These are phyloP conservation scores for Leptinotarsa haldemani DNA, from an alignment of 2,888 invertebrate genomes.

Conservation along the genomic window DNA sequence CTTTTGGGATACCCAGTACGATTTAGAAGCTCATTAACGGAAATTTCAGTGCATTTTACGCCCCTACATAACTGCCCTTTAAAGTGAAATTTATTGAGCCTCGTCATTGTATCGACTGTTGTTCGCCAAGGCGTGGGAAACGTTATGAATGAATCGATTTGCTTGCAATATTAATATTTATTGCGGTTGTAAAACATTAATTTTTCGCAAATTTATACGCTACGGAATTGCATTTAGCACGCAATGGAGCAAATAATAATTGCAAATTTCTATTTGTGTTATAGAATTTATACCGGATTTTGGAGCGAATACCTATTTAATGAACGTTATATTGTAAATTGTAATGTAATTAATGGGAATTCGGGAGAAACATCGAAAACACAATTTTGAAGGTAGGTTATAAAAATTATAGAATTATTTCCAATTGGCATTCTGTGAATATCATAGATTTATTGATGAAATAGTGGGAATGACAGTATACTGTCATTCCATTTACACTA, in stretches of 20 bases:
- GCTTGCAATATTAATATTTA: slow-evolving; percentile 13
- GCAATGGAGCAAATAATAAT: slow-evolving; percentile 9
- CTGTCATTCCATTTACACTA: no score
- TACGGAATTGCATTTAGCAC: background rate
- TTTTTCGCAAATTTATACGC: slow-evolving; percentile 12
- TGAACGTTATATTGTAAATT: background rate
- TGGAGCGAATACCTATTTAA: background rate
- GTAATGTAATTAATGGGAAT: background rate
- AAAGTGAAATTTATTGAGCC: background rate
- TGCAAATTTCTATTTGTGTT: background rate
- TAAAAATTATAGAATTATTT: no score
- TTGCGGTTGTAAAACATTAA: slow-evolving; percentile 16
- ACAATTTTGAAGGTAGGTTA: no score
- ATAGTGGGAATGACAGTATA: no score
- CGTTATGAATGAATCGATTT: slow-evolving; percentile 1
- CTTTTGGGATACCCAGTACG: no score
- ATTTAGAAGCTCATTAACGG: no score
- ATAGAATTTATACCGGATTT: background rate
- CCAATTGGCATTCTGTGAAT: no score
- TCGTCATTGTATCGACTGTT: background rate
- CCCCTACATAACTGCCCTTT: background rate
- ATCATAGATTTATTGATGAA: no score
- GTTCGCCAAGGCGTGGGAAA: slow-evolving; percentile 9
- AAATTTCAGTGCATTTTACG: no score
- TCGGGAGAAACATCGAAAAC: no score